These are phyloP conservation scores for Nemapogon koenigi DNA, from an alignment of 2,888 invertebrate species.

Conservation along the genomic window DNA sequence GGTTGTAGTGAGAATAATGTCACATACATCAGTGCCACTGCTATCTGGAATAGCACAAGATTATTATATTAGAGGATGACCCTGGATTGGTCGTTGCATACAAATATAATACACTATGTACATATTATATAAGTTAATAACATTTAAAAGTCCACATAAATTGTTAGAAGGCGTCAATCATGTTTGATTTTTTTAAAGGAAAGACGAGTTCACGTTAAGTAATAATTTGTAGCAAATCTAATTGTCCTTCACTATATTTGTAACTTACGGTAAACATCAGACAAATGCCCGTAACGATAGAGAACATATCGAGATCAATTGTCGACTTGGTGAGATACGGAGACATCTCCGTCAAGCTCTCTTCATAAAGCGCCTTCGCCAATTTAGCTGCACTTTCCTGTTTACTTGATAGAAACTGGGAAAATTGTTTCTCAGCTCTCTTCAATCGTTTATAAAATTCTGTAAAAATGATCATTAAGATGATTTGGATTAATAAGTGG, in stretches of 20 bases:
- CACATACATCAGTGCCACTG: conserved; percentile 31
- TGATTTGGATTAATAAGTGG: too few species aligned
- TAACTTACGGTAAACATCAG: conserved; percentile 55
- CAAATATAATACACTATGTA: too few species aligned
- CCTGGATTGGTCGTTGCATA: too few species aligned
- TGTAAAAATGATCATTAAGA: conserved; percentile 25
- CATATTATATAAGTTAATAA: too few species aligned
- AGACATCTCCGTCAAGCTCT: conserved; percentile 59
- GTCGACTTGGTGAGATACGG: conserved; percentile 54
- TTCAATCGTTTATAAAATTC: conserved; percentile 58
- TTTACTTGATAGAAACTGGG: conserved; percentile 50
- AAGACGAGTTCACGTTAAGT: too few species aligned
- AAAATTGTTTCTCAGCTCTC: conserved; percentile 59
- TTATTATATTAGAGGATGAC: too few species aligned
- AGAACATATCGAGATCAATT: conserved; percentile 65
- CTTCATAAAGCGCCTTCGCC: conserved; percentile 61
- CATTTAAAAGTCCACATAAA: too few species aligned
- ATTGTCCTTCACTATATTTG: too few species aligned
- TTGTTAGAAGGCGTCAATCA: too few species aligned
- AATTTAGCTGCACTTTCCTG: conserved; percentile 60
- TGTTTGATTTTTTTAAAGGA: too few species aligned
- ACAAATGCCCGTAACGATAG: conserved; percentile 58
- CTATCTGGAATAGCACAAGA: conserved; percentile 44
- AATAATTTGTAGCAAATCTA: too few species aligned
- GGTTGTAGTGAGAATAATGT: conserved; percentile 45